A percentile compares a stretch with the other conserved stretches of the same genome.
Conservation (phyloP, 2,888 invertebrate genomes). For the Alviniconcha strummeri region DNA sequence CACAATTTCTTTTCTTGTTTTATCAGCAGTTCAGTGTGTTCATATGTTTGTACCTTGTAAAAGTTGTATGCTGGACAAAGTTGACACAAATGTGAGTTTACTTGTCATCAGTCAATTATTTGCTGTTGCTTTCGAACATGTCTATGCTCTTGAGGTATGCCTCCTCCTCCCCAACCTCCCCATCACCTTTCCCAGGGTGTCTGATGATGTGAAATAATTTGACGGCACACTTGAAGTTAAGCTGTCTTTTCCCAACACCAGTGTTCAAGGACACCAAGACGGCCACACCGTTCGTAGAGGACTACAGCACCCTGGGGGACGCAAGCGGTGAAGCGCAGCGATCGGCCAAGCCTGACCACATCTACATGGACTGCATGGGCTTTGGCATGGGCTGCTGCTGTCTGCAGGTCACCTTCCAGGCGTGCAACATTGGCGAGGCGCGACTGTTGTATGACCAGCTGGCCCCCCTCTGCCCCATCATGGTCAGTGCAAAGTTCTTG, state of each 20-base stretch:
- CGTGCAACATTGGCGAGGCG: slow-evolving; percentile 96
- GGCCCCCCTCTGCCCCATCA: slow-evolving; percentile 96
- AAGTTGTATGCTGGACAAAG: no score
- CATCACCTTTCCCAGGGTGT: no score
- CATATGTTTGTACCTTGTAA: no score
- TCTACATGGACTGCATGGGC: slow-evolving; percentile 99
- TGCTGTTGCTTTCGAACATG: no score
- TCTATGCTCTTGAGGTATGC: no score
- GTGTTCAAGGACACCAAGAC: slow-evolving; percentile 94
- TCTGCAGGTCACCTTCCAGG: slow-evolving; percentile 90
- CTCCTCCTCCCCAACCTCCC: no score
- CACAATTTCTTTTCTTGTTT: no score
- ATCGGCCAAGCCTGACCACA: slow-evolving; percentile 89
- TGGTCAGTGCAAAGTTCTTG: slow-evolving; percentile 79
- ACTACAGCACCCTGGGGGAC: slow-evolving; percentile 78
- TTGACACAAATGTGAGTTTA: no score
- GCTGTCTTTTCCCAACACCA: slow-evolving; percentile 69
- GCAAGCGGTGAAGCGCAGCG: slow-evolving; percentile 76
- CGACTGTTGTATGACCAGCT: slow-evolving; percentile 97
- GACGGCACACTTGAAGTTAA: no score
- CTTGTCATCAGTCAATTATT: no score
- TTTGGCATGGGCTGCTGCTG: slow-evolving; percentile 98
- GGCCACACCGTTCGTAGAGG: slow-evolving; percentile 79
- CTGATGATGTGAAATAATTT: no score
- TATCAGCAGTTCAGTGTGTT: no score